These are phyloP conservation scores for Pegea sp. DNA, from an alignment of 23 tunicate genomes.

Conservation along the genomic window DNA sequence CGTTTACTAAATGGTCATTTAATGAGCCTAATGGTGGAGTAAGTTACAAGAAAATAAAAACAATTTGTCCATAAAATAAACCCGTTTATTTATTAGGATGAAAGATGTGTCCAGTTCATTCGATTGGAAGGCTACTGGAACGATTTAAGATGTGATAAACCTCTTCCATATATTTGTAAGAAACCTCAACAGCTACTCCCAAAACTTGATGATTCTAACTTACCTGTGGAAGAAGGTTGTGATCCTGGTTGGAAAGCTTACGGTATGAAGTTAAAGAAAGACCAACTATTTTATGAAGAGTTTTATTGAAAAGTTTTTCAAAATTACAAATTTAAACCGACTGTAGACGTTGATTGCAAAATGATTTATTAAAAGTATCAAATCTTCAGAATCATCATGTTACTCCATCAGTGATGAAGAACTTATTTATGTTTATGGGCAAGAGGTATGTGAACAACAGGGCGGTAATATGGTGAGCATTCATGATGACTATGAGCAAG, in stretches of 20 bases:
- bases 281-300: too few species aligned
- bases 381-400: slow-evolving; percentile 49
- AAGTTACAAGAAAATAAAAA: background rate
- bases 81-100: slow-evolving; percentile 16
- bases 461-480: slow-evolving; percentile 33
- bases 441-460: slow-evolving; percentile 43
- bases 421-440: slow-evolving; percentile 25
- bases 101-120: slow-evolving; percentile 51
- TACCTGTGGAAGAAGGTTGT: slow-evolving; percentile 54
- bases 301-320: background rate
- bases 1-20: slow-evolving; percentile 52
- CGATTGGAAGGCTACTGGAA: slow-evolving; percentile 63
- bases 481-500: slow-evolving; percentile 56
- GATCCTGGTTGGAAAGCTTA: slow-evolving; percentile 74
- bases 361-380: background rate
- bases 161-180: slow-evolving; percentile 51
- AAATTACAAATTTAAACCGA: background rate
- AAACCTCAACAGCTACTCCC: slow-evolving; percentile 57
- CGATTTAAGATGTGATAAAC: slow-evolving; percentile 26
- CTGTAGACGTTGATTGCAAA: background rate
- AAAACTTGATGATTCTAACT: slow-evolving; percentile 10
- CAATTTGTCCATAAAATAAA: background rate
- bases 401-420: slow-evolving; percentile 41
- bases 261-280: too few species aligned
- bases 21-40: slow-evolving; percentile 58